A percentile compares a stretch with the other conserved stretches of the same genome.
Conservation (phyloP, 2,797 vertebrate genomes). For the Sardinella longiceps region DNA sequence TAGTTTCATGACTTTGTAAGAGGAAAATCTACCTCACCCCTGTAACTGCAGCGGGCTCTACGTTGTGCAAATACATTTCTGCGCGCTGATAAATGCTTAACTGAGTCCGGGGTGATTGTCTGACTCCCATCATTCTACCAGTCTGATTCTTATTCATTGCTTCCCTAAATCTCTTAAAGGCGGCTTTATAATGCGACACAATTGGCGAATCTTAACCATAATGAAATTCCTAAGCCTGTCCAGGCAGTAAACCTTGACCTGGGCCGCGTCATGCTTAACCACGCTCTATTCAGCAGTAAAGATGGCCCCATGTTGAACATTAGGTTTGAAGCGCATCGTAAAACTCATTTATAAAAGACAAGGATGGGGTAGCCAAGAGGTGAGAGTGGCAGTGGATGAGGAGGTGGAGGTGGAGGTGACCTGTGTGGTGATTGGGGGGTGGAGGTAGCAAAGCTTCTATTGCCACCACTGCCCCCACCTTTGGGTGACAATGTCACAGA, state of each 20-base stretch:
- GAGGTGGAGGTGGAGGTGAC: background rate
- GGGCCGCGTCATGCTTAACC: conserved; percentile 42
- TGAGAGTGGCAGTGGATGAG: background rate
- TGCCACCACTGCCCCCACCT: background rate
- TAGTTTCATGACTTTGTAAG: background rate
- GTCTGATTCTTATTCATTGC: conserved; percentile 13
- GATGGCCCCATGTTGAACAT: conserved; percentile 50
- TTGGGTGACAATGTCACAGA: conserved; percentile 48
- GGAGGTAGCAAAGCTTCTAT: conserved; percentile 37
- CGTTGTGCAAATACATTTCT: background rate
- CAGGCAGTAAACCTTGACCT: conserved; percentile 63
- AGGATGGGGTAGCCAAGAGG: conserved; percentile 32
- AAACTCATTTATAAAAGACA: conserved; percentile 63
- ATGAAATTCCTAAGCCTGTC: conserved; percentile 8
- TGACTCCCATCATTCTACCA: background rate
- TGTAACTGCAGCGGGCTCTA: background rate
- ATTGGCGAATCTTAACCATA: conserved; percentile 15
- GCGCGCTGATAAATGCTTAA: conserved; percentile 1
- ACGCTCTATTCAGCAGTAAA: conserved; percentile 53
- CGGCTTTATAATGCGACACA: background rate
- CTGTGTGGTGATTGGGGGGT: background rate
- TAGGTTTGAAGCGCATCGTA: conserved; percentile 55
- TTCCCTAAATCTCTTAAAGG: conserved; percentile 16
- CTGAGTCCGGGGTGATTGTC: background rate
- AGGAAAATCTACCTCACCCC: background rate